Evolutionary conservation across 2,888 invertebrate genomes (phyloP), one percentile per base, ranked within the genome.

Genomic region (Melanchra persicariae): DNA sequence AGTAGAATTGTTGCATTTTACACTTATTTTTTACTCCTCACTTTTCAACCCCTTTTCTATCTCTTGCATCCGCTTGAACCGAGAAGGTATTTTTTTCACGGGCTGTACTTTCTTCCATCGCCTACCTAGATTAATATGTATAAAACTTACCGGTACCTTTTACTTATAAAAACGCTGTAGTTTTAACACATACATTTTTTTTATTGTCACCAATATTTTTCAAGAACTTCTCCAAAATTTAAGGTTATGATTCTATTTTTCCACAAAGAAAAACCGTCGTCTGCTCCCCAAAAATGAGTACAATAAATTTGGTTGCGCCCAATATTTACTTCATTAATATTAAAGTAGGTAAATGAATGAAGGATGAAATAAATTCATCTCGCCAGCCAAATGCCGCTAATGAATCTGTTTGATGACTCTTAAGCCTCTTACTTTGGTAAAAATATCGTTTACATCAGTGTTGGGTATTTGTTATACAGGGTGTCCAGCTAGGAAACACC

Each of bases 391-490:
- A 64, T 65, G 61, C 7, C 30, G 26, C 63, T 74, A 81, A 72
- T 68, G 62, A 78, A 78, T 55, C 69, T 63, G 45, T 68, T 74
- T 70, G 54, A 61, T 59, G 54, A 58, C 49, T 45, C 49, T 58
- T 45, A 66, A 60, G 65, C 72, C 67, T 67, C 43, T 60, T 71
- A 76, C n/a, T 40, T 49, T 30, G 2, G 26, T 60, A 66, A 57
- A 49, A 52, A 61, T 30, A 34, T 47, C 15, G 40, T 76, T 61
- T 58, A 62, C 24, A 43, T 61, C 19, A 9, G 54, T 54, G 37
- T 43, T 45, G 22, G 1, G 8, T 34, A 37, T 47, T 19, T 2
- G 7, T 19, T 45, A 45, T 45, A 19, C 19, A n/a, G n/a, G n/a
- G n/a, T n/a, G n/a, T n/a, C n/a, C n/a, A n/a, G n/a, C n/a, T n/a